Conservation (phyloP, 2,113 vertebrate genomes). For the Hepsetus odoe region DNA sequence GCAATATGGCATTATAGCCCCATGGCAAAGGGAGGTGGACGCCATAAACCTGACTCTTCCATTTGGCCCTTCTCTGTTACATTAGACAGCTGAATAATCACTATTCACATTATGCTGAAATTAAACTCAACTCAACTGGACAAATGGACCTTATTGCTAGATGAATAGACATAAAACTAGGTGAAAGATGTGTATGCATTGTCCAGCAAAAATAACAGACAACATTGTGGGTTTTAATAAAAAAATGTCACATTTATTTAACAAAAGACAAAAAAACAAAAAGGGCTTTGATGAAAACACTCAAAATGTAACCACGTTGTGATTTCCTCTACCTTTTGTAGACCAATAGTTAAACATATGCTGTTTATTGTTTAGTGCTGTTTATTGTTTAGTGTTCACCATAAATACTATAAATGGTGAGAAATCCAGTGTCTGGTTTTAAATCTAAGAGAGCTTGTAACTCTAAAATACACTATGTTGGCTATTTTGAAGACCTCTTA, state of each 20-base stretch:
- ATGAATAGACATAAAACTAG: not conserved
- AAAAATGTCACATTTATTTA: constrained; percentile 22
- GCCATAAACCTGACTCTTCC: constrained; percentile 20
- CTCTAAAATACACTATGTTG: no score
- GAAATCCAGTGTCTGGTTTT: not conserved
- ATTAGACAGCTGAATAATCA: constrained; percentile 29
- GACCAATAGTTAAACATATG: not conserved
- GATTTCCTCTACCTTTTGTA: not conserved
- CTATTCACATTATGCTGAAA: not conserved
- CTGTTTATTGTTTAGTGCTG: not conserved
- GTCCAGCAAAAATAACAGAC: not conserved
- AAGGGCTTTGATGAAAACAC: not conserved
- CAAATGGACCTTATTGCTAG: not conserved
- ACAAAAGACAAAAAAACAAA: constrained; percentile 36
- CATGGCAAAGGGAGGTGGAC: constrained; percentile 23
- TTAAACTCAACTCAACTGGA: not conserved
- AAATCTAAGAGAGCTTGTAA: no score
- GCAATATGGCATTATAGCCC: constrained; percentile 49
- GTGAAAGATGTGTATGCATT: no score
- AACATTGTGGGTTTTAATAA: constrained; percentile 6
- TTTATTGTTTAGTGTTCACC: no score
- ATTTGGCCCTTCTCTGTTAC: constrained; percentile 20
- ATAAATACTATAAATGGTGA: not conserved
- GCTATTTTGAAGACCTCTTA: no score
- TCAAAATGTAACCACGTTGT: not conserved